A percentile compares a stretch with the other conserved stretches of the same genome.
Evolutionary conservation across 2,888 invertebrate species (phyloP).

Genomic region (Pterobdella sp.): DNA sequence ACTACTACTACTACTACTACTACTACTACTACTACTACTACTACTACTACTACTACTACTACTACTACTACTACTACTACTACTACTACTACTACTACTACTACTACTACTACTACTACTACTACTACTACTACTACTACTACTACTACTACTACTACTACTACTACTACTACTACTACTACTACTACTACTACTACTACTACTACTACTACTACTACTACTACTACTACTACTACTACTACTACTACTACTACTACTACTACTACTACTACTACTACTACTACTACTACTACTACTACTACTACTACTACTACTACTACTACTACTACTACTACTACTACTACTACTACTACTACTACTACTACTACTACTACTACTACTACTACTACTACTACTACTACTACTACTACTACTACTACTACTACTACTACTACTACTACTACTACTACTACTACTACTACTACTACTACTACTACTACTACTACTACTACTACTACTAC

Average conservation of each 20-base stretch:
- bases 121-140: conserved; percentile 25
- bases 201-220: conserved; percentile 25
- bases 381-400: conserved; percentile 18
- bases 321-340: conserved; percentile 30
- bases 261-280: conserved; percentile 29
- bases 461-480: conserved; percentile 29
- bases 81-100: conserved; percentile 27
- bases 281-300: conserved; percentile 24
- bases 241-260: conserved; percentile 30
- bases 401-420: conserved; percentile 27
- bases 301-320: conserved; percentile 23
- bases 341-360: conserved; percentile 29
- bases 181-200: conserved; percentile 25
- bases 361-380: conserved; percentile 29
- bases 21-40: conserved; percentile 28
- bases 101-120: conserved; percentile 23
- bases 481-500: conserved; percentile 29
- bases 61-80: conserved; percentile 27
- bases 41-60: conserved; percentile 23
- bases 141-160: conserved; percentile 27
- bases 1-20: conserved; percentile 29
- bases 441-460: conserved; percentile 27
- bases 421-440: conserved; percentile 24
- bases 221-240: conserved; percentile 28
- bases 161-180: conserved; percentile 23